Percentiles rank a stretch among this genome's conserved stretches.
Conservation (phyloP, 2,797 vertebrate species). For the Scolopax rusticola region DNA sequence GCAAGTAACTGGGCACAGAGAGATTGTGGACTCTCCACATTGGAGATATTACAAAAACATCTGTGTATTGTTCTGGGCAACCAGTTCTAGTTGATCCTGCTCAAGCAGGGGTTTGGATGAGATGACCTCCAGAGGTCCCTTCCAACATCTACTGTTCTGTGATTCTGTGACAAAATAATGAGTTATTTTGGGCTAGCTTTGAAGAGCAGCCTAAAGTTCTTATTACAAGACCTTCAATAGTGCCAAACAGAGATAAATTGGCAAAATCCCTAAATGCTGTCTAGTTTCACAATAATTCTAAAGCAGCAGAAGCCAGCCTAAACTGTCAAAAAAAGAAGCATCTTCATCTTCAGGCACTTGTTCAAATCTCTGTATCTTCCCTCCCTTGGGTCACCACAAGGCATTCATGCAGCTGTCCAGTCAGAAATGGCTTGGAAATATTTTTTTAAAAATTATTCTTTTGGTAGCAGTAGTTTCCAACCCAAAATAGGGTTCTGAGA, state of each 20-base stretch:
- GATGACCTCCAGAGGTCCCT: neutral
- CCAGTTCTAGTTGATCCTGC: neutral
- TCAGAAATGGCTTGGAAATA: neutral
- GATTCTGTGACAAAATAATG: neutral
- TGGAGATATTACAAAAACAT: neutral
- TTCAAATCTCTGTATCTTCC: neutral
- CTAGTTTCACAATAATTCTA: neutral
- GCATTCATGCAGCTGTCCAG: neutral
- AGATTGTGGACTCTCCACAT: neutral
- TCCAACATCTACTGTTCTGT: neutral
- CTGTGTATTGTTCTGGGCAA: neutral
- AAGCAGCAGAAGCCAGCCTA: neutral
- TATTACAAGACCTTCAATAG: neutral
- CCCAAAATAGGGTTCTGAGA: neutral
- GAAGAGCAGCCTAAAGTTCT: neutral
- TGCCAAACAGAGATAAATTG: neutral
- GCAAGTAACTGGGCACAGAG: neutral
- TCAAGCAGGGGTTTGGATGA: neutral
- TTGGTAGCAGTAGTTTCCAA: neutral
- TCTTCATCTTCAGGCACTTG: neutral
- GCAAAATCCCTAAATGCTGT: neutral
- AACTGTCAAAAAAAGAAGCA: neutral
- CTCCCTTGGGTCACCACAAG: neutral
- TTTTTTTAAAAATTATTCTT: neutral
- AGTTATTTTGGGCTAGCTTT: neutral